Base-by-base conservation (phyloP, 2,113 vertebrate species). In the Prunella fulvescens region DNA sequence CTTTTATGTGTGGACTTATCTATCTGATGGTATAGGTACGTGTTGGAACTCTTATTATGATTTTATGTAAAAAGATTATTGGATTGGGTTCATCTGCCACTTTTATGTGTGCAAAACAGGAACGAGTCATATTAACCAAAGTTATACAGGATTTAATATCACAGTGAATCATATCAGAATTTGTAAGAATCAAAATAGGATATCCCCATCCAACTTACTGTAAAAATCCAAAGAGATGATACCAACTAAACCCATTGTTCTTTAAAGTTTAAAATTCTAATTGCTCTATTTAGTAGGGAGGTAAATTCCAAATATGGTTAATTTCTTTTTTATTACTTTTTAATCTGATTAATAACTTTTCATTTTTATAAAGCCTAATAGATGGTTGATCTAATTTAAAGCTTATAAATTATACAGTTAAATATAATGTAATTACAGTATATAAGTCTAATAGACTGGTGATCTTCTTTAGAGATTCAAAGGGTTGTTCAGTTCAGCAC, bases 371-470 rank as follows among this genome's bases (percentile, higher is more conserved):
- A 92, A 83, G 60, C 29, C 40, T 96, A 94, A 93, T 93, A 97
- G 87, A 97, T 93, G 73, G 48, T 93, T 96, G 96, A 96, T 97
- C 67, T 95, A 96, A 97, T 97, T 96, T 97, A 95, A 96, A 96
- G n/a, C 88, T 96, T 95, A 95, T 97, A 96, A 97, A 97, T 98
- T 97, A 95, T 92, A 95, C n/a, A 92, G 60, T 94, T 96, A 90
- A 96, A 96, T 93, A 88, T 90, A 96, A 95, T 31, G 44, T 94
- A 95, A 97, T 97, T 97, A 93, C 56, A 95, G 44, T 89, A 92
- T 83, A 81, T 94, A 97, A 95, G 73, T 95, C 92, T 95, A 96
- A 96, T 86, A 96, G 91, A 88, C 51, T 91, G 45, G 89, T 86
- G 93, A 96, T 96, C 88, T 93, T 95, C 93, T 94, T 90, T 64